Evolutionary conservation across 2,113 vertebrate species (phyloP), one percentile per base, ranked within the genome.

Genomic region (Oxygymnocypris stewartii): DNA sequence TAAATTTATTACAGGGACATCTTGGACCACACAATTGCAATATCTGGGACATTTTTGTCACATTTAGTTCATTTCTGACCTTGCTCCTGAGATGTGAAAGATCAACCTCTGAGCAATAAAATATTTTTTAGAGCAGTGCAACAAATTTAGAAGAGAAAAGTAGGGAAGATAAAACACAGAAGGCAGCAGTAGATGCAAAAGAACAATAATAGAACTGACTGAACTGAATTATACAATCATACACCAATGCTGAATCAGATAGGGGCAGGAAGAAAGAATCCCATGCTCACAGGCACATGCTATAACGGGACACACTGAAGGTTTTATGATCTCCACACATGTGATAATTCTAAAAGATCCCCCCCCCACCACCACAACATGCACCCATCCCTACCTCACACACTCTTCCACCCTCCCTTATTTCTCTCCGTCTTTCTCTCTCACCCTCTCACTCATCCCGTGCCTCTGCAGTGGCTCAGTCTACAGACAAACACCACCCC

Each of bases 281-380:
- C 35, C 28, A 31, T 82, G 37, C 1, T 76, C 44, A n/a, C 47
- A 57, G 47, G 13, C n/a, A 75, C 25, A 9, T 69, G 4, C 42
- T n/a, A 35, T 54, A 35, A 82, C 31, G 63, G 82, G 84, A 61
- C 71, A 71, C 74, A 82, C n/a, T 31, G 42, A 35, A 57, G 82
- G 57, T 63, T 87, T 84, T 82, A 73, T 80, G 89, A 86, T 86
- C 78, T 82, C 63, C 85, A 79, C 85, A 86, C 42, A 90, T 82
- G 86, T 82, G 76, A 86, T 88, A 65, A 87, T 49, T 78, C 79
- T 86, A 79, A 85, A 82, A 65, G 80, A 61, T 82, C 25, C 12
- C 35, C 67, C 40, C 8, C 31, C 23, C 61, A 5, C 13, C 20
- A 10, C 25, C 78, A 42, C 61, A 69, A 57, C 73, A 28, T 73